These are phyloP conservation scores for Psilopsiagon aymara DNA, from an alignment of 2,113 vertebrate genomes.

Conservation along the genomic window DNA sequence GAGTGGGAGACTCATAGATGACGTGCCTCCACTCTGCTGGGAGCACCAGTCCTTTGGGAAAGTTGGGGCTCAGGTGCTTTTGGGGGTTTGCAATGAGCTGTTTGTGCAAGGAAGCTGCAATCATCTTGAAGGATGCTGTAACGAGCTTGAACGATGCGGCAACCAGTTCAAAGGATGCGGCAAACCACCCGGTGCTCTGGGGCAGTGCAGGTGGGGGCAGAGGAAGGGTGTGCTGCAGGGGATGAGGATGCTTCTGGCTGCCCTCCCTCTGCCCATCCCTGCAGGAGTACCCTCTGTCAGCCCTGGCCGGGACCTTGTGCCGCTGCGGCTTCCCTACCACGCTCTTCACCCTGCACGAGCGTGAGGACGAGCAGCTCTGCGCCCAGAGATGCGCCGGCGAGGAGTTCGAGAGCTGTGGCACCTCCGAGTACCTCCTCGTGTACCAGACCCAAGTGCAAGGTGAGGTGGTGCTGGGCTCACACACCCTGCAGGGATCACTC, in stretches of 20 bases:
- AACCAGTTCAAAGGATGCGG: background rate
- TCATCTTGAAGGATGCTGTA: background rate
- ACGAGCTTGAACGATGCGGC: background rate
- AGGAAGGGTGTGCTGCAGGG: accelerated
- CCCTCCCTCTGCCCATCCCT: accelerated
- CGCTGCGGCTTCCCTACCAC: conserved; percentile 91
- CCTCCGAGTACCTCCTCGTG: conserved; percentile 86
- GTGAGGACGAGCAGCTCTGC: conserved; percentile 90
- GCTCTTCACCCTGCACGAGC: conserved; percentile 90
- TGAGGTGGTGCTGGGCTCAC: background rate
- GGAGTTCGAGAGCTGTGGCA: conserved; percentile 94
- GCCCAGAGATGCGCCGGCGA: conserved; percentile 85
- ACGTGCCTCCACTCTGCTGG: background rate
- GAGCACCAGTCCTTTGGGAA: background rate
- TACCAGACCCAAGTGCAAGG: conserved; percentile 99
- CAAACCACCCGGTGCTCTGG: accelerated
- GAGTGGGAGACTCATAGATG: background rate
- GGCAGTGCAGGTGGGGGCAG: accelerated
- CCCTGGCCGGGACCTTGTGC: conserved; percentile 85
- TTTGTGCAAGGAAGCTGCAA: background rate
- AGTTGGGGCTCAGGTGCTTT: background rate
- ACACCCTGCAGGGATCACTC: background rate
- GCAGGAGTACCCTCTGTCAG: conserved; percentile 91
- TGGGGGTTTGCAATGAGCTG: background rate
- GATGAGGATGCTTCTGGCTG: background rate